phyloP scores from a whole-genome alignment of 2,797 vertebrate genomes.

The Enteromius mattozi region DNA sequence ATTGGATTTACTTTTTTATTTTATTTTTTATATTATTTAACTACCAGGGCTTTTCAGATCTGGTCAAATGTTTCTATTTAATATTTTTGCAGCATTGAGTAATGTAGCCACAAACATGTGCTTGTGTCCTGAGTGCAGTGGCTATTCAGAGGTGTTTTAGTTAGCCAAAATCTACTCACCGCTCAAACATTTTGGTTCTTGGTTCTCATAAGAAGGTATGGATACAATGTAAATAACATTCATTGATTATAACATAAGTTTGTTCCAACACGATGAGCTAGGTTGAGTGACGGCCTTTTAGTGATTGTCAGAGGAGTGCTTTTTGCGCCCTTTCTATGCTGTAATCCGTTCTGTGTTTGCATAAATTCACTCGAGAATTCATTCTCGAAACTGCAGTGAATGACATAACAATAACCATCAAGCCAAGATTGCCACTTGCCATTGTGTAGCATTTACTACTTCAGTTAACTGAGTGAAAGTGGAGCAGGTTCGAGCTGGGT shows the following conservation, averaged over 20 bases:
- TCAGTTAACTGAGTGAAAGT: neutral
- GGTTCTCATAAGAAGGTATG: neutral
- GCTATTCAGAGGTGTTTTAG: neutral
- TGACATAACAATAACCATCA: neutral
- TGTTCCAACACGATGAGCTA: neutral
- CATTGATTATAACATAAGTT: neutral
- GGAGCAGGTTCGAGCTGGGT: neutral
- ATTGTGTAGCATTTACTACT: conserved; percentile 1
- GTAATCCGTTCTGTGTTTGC: neutral
- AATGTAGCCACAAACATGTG: neutral
- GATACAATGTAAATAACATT: neutral
- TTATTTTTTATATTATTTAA: neutral
- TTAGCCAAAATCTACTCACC: neutral
- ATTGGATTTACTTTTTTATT: neutral
- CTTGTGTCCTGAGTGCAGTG: neutral
- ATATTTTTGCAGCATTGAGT: neutral
- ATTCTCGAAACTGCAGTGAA: neutral
- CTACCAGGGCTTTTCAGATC: neutral
- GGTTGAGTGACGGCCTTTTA: neutral
- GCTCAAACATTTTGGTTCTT: neutral
- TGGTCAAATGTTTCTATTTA: neutral
- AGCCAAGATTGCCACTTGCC: neutral
- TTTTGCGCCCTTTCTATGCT: neutral
- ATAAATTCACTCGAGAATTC: neutral
- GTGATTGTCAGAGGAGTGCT: neutral